Conservation (phyloP, 2,797 vertebrate species). For the Falco novaeseelandiae region DNA sequence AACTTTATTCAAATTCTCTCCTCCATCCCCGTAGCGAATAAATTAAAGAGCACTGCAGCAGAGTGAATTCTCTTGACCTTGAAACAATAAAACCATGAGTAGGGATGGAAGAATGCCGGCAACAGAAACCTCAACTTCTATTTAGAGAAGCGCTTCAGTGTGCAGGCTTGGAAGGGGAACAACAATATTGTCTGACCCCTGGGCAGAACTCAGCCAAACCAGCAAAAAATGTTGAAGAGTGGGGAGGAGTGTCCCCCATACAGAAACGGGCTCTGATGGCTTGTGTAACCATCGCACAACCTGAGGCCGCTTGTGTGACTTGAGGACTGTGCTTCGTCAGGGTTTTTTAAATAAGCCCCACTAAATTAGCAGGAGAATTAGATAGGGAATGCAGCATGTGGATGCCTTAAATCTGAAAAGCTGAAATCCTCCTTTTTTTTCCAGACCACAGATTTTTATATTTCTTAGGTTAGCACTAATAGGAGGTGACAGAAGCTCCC, state of each 20-base stretch:
- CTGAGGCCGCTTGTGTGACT: background rate
- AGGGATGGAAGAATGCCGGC: background rate
- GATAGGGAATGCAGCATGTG: background rate
- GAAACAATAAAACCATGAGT: background rate
- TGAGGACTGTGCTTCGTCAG: fast-evolving
- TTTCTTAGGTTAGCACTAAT: background rate
- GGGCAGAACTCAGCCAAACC: background rate
- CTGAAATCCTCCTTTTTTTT: background rate
- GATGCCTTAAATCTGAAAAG: background rate
- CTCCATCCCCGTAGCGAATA: background rate
- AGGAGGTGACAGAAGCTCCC: background rate
- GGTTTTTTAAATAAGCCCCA: background rate
- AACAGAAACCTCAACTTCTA: background rate
- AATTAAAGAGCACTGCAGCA: background rate
- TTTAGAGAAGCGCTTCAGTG: background rate
- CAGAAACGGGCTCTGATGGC: background rate
- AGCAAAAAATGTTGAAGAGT: background rate
- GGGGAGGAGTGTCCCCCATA: fast-evolving
- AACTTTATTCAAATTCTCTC: background rate
- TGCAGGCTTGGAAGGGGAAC: background rate
- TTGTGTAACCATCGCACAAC: background rate
- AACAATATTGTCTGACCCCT: background rate
- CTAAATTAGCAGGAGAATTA: background rate
- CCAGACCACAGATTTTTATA: background rate
- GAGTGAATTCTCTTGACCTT: background rate